These are phyloP conservation scores for Arctocebus calabarensis DNA, from an alignment of 2,797 vertebrate species.

Conservation along the genomic window DNA sequence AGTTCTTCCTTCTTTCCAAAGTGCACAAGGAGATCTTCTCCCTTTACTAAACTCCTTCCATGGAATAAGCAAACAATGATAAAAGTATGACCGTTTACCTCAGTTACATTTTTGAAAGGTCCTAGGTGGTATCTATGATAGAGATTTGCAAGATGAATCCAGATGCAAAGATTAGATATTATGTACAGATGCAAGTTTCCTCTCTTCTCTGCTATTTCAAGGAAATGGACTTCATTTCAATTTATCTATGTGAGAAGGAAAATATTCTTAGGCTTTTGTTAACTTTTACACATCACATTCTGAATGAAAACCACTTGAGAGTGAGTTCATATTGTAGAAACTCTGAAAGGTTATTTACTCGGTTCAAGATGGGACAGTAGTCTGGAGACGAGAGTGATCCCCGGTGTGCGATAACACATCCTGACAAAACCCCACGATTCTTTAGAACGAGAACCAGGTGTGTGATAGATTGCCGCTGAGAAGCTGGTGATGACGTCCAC, in stretches of 20 bases:
- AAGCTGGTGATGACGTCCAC: neutral
- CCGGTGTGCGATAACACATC: neutral
- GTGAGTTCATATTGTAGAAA: neutral
- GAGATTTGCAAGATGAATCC: neutral
- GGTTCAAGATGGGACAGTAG: constrained; percentile 50
- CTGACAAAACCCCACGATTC: neutral
- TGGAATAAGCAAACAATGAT: neutral
- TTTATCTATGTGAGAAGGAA: neutral
- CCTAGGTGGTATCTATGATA: neutral
- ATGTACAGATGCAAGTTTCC: neutral
- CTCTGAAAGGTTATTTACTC: constrained; percentile 49
- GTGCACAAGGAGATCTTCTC: neutral
- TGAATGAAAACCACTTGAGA: neutral
- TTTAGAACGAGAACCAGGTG: neutral
- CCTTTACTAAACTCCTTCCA: neutral
- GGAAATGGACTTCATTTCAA: neutral
- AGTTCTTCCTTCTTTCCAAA: neutral
- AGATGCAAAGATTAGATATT: neutral
- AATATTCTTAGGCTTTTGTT: neutral
- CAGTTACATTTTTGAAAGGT: neutral
- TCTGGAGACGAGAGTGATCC: neutral
- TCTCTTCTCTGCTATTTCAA: neutral
- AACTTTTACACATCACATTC: neutral
- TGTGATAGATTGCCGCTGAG: neutral
- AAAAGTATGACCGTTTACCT: neutral